These are phyloP conservation scores for Drosophila miranda DNA, from an alignment of 1,140 invertebrate genomes.

Conservation along the genomic window DNA sequence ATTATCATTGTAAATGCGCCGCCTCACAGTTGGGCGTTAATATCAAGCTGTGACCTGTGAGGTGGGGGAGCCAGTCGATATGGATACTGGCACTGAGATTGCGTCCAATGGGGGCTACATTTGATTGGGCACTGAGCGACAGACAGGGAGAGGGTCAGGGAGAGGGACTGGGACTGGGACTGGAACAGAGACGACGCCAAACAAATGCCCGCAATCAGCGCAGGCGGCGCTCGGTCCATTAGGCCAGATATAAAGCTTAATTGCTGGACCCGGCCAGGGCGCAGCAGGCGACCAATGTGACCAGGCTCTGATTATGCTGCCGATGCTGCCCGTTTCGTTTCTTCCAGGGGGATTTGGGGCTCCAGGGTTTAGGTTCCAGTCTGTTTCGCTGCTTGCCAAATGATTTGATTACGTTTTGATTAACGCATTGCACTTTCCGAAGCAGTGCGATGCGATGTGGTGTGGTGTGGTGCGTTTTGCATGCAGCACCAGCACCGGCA, in stretches of 20 bases:
- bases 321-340: slow-evolving; percentile 26
- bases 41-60: slow-evolving; percentile 66
- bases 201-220: slow-evolving; percentile 81
- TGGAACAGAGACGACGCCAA: slow-evolving; percentile 42
- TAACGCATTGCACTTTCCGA: slow-evolving; percentile 77
- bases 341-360: no score
- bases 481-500: slow-evolving; percentile 59
- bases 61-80: slow-evolving; percentile 1
- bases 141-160: not conserved
- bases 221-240: slow-evolving; percentile 82
- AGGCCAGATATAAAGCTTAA: slow-evolving; percentile 82
- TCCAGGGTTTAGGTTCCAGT: slow-evolving; percentile 20
- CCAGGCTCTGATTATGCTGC: slow-evolving; percentile 62
- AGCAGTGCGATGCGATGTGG: no score
- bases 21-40: slow-evolving; percentile 81
- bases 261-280: slow-evolving; percentile 74
- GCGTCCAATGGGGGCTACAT: slow-evolving; percentile 27
- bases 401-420: slow-evolving; percentile 80
- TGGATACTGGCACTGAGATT: slow-evolving; percentile 7
- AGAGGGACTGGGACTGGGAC: not conserved
- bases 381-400: slow-evolving; percentile 59
- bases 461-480: slow-evolving; percentile 57
- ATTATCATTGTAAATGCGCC: slow-evolving; percentile 81
- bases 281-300: slow-evolving; percentile 71
- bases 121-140: slow-evolving; percentile 46